Evolutionary conservation across 2,113 vertebrate genomes (phyloP).

Genomic region (Stomatorhinus ivindoensis): DNA sequence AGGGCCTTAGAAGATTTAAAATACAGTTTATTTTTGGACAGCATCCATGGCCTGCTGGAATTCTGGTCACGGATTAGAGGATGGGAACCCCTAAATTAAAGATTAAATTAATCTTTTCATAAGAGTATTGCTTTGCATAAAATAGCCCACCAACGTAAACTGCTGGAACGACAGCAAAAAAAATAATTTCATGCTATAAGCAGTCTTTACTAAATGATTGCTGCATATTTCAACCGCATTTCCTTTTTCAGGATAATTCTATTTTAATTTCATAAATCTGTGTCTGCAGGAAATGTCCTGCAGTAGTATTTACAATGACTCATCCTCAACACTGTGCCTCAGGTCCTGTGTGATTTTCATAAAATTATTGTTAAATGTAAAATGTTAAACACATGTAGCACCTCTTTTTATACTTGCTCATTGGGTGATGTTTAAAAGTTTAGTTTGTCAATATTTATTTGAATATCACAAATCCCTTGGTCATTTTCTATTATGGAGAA

Average conservation of each 20-base stretch:
- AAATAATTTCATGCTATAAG: background rate
- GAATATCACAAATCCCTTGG: background rate
- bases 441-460: background rate
- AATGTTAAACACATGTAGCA: background rate
- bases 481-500: background rate
- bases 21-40: background rate
- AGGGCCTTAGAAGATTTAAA: background rate
- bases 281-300: background rate
- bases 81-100: background rate
- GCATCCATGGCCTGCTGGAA: background rate
- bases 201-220: background rate
- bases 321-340: background rate
- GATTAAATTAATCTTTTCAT: background rate
- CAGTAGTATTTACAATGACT: background rate
- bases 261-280: conserved; percentile 1
- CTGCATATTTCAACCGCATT: background rate
- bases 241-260: background rate
- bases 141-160: background rate
- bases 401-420: background rate
- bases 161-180: background rate
- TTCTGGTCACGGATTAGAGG: background rate
- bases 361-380: background rate
- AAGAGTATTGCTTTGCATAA: background rate
- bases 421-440: background rate
- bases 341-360: background rate